A percentile compares a stretch with the other conserved stretches of the same genome.
These are phyloP conservation scores for Phalacrocorax aristotelis DNA, from an alignment of 2,113 vertebrate genomes.

Conservation along the genomic window DNA sequence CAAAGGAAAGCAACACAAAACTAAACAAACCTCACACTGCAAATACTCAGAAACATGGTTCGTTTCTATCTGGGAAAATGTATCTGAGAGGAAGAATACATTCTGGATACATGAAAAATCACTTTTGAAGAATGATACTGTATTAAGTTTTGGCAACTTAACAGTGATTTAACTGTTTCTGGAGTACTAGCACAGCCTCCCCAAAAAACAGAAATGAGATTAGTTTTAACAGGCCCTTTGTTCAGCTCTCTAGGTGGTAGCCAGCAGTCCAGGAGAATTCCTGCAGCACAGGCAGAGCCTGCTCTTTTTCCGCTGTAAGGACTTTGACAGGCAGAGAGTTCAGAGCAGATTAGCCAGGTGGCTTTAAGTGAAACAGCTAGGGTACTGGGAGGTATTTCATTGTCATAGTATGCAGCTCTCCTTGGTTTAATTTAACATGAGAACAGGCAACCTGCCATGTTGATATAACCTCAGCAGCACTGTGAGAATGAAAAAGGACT, in stretches of 20 bases:
- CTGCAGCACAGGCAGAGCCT: not conserved
- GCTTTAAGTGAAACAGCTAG: not conserved
- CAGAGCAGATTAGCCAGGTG: not conserved
- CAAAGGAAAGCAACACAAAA: not conserved
- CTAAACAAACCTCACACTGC: not conserved
- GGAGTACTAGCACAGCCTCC: not conserved
- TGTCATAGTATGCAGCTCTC: not conserved
- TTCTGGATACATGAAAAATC: not conserved
- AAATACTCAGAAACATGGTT: not conserved
- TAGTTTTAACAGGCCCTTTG: not conserved
- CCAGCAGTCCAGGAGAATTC: not conserved
- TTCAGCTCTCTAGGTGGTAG: not conserved
- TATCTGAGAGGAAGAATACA: not conserved
- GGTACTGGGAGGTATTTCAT: not conserved
- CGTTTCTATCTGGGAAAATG: not conserved
- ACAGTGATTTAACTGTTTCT: not conserved
- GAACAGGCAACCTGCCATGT: not conserved
- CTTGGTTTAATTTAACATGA: not conserved
- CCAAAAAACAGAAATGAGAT: not conserved
- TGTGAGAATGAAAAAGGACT: not conserved
- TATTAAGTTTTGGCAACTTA: not conserved
- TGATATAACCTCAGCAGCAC: not conserved
- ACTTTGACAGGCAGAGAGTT: not conserved
- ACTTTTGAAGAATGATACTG: not conserved
- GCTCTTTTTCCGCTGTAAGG: not conserved